phyloP scores from a whole-genome alignment of 2,888 invertebrate species.

The Schizaphis graminum region DNA sequence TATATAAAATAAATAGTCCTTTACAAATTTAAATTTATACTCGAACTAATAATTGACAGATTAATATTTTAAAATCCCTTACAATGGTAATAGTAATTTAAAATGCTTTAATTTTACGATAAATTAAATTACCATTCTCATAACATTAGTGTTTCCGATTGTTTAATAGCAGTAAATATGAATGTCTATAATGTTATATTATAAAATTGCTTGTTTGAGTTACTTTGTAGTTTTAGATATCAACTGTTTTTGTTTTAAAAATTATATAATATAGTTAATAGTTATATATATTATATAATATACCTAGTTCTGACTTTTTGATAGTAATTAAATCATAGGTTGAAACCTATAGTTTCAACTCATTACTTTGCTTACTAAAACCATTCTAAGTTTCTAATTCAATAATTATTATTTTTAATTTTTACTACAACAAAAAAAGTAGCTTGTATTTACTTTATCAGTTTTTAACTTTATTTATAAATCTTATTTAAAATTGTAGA shows the following conservation, averaged over 20 bases:
- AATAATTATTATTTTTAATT: background rate
- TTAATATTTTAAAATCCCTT: background rate
- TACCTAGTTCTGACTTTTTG: background rate
- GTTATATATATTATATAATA: no score
- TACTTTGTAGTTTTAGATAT: background rate
- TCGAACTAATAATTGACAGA: background rate
- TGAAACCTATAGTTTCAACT: no score
- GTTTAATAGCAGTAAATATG: background rate
- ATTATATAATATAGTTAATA: background rate
- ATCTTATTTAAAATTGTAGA: background rate
- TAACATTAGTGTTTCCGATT: background rate
- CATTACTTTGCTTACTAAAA: background rate
- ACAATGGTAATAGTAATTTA: background rate
- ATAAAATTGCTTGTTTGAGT: background rate
- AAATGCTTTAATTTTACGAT: background rate
- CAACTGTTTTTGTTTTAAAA: background rate
- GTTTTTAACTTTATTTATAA: background rate
- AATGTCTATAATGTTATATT: background rate
- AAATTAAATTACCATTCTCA: background rate
- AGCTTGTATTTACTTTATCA: background rate
- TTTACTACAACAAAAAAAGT: background rate
- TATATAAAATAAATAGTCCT: background rate
- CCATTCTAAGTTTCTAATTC: background rate
- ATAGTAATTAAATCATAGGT: background rate
- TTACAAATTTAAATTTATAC: background rate